Base-by-base conservation (phyloP, 1,140 invertebrate species). In the Coptotermes formosanus region DNA sequence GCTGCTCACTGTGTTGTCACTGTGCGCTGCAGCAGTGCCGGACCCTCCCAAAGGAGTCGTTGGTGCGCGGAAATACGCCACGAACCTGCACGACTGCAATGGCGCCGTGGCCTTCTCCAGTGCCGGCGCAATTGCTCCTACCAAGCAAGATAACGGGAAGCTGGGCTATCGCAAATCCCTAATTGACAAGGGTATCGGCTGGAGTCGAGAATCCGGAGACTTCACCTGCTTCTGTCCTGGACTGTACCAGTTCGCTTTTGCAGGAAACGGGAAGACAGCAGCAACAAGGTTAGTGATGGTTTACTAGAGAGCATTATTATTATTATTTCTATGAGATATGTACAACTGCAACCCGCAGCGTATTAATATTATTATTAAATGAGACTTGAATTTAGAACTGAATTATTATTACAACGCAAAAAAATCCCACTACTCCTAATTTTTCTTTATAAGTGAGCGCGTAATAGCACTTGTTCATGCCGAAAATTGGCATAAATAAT, bases 191-290 rank as follows among this genome's bases (percentile, higher is more conserved):
- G 91, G 91, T 81, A 91, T 93, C 32, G 92, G 91, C 64, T 93
- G 92, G 87, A 90, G 89, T 48, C 88, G 90, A 4, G 89, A 92
- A 85, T 91, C 91, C 12, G 92, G 92, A 44, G 91, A 91, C 48
- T 93, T 93, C 88, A 92, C 91, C 44, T 91, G 91, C 2, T 91
- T 92, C 87, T 93, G 92, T 88, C 92, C 92, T 25, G 92, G 92
- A 52, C 89, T 92, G 19, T 93, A 93, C 86, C 92, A 92, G 86
- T 92, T 93, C 88, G 91, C 91, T 55, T 92, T 92, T 87, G 90
- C 91, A 30, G 91, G 90, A 23, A 90, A 91, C 83, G 91, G 91
- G 30, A 89, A 89, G 83, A 86, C 87, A 64, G 90, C 91, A 81
- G 86, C 92, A 81, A 32, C 85, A 12, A 81, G 85, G 85, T 86